A percentile compares a stretch with the other conserved stretches of the same genome.
Conservation (phyloP, 2,888 invertebrate species). For the Deilephila elpenor region DNA sequence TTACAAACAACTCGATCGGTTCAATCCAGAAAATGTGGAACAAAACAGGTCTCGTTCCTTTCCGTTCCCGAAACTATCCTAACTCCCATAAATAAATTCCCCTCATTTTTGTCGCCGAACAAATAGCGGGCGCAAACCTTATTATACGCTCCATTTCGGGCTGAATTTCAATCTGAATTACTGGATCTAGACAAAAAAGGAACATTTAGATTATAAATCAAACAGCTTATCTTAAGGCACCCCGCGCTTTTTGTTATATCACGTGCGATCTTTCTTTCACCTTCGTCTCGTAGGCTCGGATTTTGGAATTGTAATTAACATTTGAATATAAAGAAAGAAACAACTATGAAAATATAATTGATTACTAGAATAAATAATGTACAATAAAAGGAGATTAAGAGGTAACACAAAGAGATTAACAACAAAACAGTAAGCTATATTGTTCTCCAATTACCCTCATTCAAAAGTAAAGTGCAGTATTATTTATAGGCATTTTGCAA, state of each 20-base stretch:
- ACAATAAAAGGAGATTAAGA: no score
- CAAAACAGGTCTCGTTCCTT: neutral
- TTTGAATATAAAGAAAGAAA: neutral
- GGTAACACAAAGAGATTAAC: no score
- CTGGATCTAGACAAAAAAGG: conserved; percentile 30
- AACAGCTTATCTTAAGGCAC: conserved; percentile 21
- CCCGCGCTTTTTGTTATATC: conserved; percentile 9
- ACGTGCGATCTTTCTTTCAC: conserved; percentile 8
- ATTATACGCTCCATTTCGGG: conserved; percentile 29
- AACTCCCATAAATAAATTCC: conserved; percentile 20
- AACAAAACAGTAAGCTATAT: no score
- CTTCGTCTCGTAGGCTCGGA: neutral
- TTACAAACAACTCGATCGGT: neutral
- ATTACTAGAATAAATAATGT: no score
- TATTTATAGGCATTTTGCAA: no score
- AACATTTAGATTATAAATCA: conserved; percentile 30
- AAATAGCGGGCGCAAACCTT: conserved; percentile 24
- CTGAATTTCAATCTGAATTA: conserved; percentile 30
- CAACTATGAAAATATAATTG: neutral
- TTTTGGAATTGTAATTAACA: neutral
- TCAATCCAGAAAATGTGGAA: neutral
- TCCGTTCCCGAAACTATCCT: conserved; percentile 1
- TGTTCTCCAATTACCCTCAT: no score
- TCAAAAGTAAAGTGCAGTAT: no score
- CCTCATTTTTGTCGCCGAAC: conserved; percentile 19